Base-by-base conservation (phyloP, 2,113 vertebrate species). In the Neolamprologus sp. region DNA sequence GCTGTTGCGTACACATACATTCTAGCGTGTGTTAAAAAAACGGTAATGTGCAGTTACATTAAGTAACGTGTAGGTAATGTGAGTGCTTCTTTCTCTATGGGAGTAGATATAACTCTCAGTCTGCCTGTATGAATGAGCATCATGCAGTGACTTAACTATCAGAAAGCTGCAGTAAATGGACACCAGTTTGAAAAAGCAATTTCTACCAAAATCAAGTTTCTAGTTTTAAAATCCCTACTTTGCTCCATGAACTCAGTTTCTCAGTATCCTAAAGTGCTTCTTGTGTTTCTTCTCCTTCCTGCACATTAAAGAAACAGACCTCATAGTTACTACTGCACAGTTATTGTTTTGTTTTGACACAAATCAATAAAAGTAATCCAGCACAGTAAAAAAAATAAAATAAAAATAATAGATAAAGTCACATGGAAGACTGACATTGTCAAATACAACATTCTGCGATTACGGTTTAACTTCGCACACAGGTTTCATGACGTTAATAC, bases 1-100 rank as follows among this genome's bases (percentile, higher is more conserved):
- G 84, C 91, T 91, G 28, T 53, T 91, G 82, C 87, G 7, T 86
- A 85, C 75, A 91, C 88, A 95, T 90, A 89, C 81, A 93, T 63
- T 83, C 80, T 83, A 90, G 85, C 86, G 57, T 71, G 87, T 83
- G 55, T 73, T 80, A 40, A 91, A 55, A 91, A 51, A 91, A 89
- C 57, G 65, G 40, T 78, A 82, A 85, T 83, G 53, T 87, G 80
- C 58, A 73, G 21, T 73, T 26, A 73, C 21, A 73, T 42, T 73
- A 45, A 73, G 37, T 45, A 71, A 26, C 71, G 28, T 83, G 78
- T 80, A 45, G n/a, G 83, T 85, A 86, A 86, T 87, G 13, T 55
- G 37, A 88, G 82, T 85, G 87, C 87, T 81, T 84, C 31, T 88
- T 80, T 87, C n/a, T 82, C 83, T 84, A 75, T 68, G 31, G 73